Percentiles rank a stretch among this genome's conserved stretches.
Conservation (phyloP, 2,888 invertebrate species). For the Cacoxenus indagator region DNA sequence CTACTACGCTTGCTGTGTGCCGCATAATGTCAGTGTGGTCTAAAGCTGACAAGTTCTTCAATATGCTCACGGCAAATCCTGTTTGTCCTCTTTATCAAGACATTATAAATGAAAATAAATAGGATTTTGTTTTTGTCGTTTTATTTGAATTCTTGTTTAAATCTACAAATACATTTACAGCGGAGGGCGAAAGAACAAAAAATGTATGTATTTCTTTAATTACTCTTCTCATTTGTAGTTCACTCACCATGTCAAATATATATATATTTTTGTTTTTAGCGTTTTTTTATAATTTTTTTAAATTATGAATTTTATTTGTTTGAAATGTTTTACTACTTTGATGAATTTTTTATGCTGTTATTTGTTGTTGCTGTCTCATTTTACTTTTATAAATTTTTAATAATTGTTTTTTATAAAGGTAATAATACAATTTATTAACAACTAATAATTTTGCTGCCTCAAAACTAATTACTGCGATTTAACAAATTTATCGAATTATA, state of each 20-base stretch:
- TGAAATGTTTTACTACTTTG: slow-evolving; percentile 49
- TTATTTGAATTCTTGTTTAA: slow-evolving; percentile 69
- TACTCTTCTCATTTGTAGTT: slow-evolving; percentile 22
- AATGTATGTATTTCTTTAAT: slow-evolving; percentile 61
- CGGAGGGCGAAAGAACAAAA: slow-evolving; percentile 71
- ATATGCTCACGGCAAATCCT: too few relatives aligned
- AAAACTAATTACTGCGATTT: slow-evolving; percentile 66
- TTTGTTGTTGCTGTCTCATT: slow-evolving; percentile 38
- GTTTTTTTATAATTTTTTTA: slow-evolving; percentile 27
- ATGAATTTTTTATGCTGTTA: slow-evolving; percentile 50
- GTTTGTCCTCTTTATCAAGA: neutral
- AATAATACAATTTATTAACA: slow-evolving; percentile 62
- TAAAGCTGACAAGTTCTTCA: too few relatives aligned
- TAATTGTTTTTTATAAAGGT: slow-evolving; percentile 40
- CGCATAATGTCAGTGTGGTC: too few relatives aligned
- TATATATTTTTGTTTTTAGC: slow-evolving; percentile 14
- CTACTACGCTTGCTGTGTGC: too few relatives aligned
- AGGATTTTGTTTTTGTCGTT: slow-evolving; percentile 47
- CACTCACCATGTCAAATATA: slow-evolving; percentile 19
- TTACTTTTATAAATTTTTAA: slow-evolving; percentile 39
- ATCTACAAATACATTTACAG: slow-evolving; percentile 72
- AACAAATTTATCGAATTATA: slow-evolving; percentile 48
- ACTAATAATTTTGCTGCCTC: slow-evolving; percentile 56
- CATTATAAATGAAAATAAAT: neutral
- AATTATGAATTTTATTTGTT: slow-evolving; percentile 13